Percentiles rank a stretch among this genome's conserved stretches.
Evolutionary conservation across 2,888 invertebrate genomes (phyloP).

Genomic region (Strigamia crassipes): DNA sequence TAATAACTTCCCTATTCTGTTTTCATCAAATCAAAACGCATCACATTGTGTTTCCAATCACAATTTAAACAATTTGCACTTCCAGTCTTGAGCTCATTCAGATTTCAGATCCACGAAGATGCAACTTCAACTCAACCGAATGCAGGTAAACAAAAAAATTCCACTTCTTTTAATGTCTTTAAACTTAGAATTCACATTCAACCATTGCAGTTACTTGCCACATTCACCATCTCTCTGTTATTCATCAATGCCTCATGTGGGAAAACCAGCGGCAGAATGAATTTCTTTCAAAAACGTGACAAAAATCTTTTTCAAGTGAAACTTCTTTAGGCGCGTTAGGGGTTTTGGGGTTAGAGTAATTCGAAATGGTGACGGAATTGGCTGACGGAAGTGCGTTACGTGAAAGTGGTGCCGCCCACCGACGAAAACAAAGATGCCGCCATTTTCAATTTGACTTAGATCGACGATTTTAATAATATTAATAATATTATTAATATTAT

Average conservation of each 20-base stretch:
- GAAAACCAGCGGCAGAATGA: background rate
- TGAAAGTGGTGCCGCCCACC: too few relatives aligned
- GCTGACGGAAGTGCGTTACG: too few relatives aligned
- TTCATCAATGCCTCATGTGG: background rate
- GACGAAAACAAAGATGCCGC: too few relatives aligned
- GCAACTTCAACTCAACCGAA: background rate
- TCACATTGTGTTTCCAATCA: background rate
- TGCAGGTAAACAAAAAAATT: background rate
- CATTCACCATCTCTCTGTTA: background rate
- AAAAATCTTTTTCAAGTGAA: background rate
- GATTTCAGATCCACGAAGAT: background rate
- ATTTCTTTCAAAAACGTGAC: background rate
- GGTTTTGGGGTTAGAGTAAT: too few relatives aligned
- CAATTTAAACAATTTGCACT: background rate
- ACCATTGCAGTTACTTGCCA: background rate
- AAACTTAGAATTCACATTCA: background rate
- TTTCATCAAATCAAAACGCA: background rate
- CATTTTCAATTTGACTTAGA: too few relatives aligned
- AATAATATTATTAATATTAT: too few relatives aligned
- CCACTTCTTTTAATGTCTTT: background rate
- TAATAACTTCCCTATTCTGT: constrained; percentile 13
- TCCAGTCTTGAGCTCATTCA: background rate
- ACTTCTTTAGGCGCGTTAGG: too few relatives aligned
- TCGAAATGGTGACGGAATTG: too few relatives aligned
- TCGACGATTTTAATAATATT: too few relatives aligned